These are phyloP conservation scores for Quadroppia sp. DNA, from an alignment of 2,888 invertebrate genomes.

Conservation along the genomic window DNA sequence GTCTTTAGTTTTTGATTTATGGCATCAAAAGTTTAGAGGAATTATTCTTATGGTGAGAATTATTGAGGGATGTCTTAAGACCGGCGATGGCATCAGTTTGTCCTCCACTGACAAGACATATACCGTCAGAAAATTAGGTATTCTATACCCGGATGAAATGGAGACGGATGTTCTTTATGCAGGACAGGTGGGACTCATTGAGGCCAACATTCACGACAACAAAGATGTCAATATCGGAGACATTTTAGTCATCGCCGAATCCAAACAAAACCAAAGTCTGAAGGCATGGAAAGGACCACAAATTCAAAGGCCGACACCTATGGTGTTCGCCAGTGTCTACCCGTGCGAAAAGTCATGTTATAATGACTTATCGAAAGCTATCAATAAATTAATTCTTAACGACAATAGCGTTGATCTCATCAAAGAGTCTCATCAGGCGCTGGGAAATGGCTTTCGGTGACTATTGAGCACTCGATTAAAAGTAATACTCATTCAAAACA, in stretches of 20 bases:
- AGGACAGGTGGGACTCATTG: slow-evolving; percentile 89
- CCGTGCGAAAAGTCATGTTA: slow-evolving; percentile 86
- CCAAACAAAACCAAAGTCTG: not conserved
- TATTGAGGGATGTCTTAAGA: slow-evolving; percentile 66
- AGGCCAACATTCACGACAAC: slow-evolving; percentile 70
- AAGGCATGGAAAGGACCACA: slow-evolving; percentile 1
- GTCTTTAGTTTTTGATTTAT: slow-evolving; percentile 86
- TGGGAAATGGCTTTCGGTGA: slow-evolving; percentile 56
- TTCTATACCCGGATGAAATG: slow-evolving; percentile 73
- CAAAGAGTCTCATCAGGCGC: slow-evolving; percentile 65
- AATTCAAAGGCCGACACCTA: slow-evolving; percentile 37
- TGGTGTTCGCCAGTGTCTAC: slow-evolving; percentile 77
- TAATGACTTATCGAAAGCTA: slow-evolving; percentile 67
- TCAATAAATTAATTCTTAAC: slow-evolving; percentile 86
- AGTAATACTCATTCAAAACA: not conserved
- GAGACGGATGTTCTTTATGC: slow-evolving; percentile 57
- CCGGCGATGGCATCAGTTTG: slow-evolving; percentile 67
- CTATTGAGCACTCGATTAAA: not conserved
- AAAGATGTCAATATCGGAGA: slow-evolving; percentile 73
- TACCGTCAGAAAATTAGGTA: slow-evolving; percentile 66
- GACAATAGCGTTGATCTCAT: slow-evolving; percentile 84
- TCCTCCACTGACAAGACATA: slow-evolving; percentile 19
- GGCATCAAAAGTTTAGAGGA: slow-evolving; percentile 83
- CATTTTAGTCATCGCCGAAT: slow-evolving; percentile 60
- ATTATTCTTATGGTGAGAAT: slow-evolving; percentile 72